Evolutionary conservation across 1,140 invertebrate genomes (phyloP), one percentile per base, ranked within the genome.

Genomic region (Caenorhabditis brenneri): DNA sequence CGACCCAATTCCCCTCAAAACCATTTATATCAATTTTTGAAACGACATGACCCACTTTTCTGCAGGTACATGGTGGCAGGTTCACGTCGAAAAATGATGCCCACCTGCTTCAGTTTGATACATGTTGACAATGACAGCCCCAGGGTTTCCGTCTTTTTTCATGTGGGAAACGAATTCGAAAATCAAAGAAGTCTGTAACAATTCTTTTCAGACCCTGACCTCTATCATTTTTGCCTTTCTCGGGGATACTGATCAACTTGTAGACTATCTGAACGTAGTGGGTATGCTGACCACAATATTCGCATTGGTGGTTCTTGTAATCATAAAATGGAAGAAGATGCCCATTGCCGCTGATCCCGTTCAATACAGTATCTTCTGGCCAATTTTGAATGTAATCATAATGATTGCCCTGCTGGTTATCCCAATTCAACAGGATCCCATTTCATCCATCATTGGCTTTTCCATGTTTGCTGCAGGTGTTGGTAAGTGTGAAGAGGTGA

Each of bases 81-180:
- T 27, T 65, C 82, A 24, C 39, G 58, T 24, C 69, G 65, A 29
- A 65, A 65, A 27, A 39, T 83, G 39, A 83, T 83, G 82, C 82
- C 82, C 33, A 55, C 82, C 33, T 51, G 48, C 58, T 83, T 83
- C 31, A 49, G 48, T 48, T 79, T 83, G 53, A 65, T 83, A 55
- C 82, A 83, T 80, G 58, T 65, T 33, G 74, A 79, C 33, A 83
- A 83, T 58, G 82, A 83, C 69, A 83, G 82, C 55, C 82, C 82
- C 4, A 69, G 82, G 36, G 53, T 83, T 24, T 65, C 82, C n/a
- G 82, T 83, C 39, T 65, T 83, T 24, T 74, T 65, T 36, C 82
- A 83, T 79, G 81, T 83, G 33, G 29, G 39, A 33, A 16, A 33
- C 15, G 22, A 19, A 16, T n/a, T 53, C 19, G 39, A 33, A 82